Base-by-base conservation (phyloP, 2,113 vertebrate genomes). In the Chionis minor region DNA sequence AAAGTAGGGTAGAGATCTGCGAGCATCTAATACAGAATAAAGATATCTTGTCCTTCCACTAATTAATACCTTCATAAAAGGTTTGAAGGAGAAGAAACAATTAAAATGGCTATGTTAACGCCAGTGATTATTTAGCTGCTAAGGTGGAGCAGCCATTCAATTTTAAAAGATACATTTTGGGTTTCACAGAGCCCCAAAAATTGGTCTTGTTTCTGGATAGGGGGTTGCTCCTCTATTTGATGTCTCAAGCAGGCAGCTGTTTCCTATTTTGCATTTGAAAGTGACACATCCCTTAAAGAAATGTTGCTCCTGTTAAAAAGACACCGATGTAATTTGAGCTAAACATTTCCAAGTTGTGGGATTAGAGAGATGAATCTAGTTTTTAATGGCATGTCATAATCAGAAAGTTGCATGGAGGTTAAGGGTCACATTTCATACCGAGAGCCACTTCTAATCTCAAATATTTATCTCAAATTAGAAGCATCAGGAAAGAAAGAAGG, bases 181-280 rank as follows among this genome's bases (percentile, higher is more conserved):
- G 86, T 73, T 92, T 56, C 52, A 51, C 5, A 14, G 32, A 70
- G 18, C 51, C 35, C 27, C 4, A 42, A 74, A 78, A 22, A n/a
- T 5, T n/a, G 85, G 26, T 84, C 74, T 88, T 13, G 20, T 80
- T 96, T 82, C 63, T 96, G 81, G 49, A 56, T 23, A 15, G 59
- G 59, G 65, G 65, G 70, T 74, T 69, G 85, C 47, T 89, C 40
- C 75, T 84, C 73, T 80, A 67, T 87, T 85, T 81, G 84, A 91
- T 79, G 62, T 87, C 87, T 66, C 83, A 66, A 77, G 88, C 88
- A 56, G 75, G 97, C 99, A 99, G 98, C 99, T 99, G 98, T 98
- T 99, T 99, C 98, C 98, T 97, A 98, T 98, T 97, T 95, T 98
- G 98, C 97, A 98, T 98, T 98, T 98, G 97, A 97, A 98, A 98